phyloP scores from a whole-genome alignment of 2,113 vertebrate genomes.

The Zapornia atra region DNA sequence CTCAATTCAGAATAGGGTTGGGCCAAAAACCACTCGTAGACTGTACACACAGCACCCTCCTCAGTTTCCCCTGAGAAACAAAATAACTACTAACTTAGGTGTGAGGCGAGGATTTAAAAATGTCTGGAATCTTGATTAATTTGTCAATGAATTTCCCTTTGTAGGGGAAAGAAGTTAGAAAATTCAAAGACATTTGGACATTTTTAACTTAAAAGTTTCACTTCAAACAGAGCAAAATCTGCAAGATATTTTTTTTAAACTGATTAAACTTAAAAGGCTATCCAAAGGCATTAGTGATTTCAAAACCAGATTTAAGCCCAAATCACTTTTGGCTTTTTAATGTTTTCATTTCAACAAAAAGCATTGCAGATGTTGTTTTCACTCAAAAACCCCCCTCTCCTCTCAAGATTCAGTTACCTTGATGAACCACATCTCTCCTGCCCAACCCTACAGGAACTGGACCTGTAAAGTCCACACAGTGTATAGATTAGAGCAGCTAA shows the following conservation, averaged over 20 bases:
- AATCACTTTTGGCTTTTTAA: background rate
- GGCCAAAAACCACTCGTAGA: background rate
- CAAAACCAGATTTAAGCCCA: background rate
- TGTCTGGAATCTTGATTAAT: background rate
- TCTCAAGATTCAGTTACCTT: background rate
- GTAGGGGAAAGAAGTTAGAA: background rate
- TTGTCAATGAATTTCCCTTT: background rate
- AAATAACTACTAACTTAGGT: background rate
- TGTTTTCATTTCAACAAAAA: background rate
- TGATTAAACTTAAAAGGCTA: background rate
- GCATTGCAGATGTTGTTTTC: background rate
- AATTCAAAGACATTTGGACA: background rate
- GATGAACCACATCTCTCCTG: background rate
- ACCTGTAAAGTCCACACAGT: background rate
- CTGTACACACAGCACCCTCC: accelerated
- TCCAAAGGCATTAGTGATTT: background rate
- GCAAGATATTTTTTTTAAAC: background rate
- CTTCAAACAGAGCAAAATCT: background rate
- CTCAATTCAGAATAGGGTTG: background rate
- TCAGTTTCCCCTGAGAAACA: background rate
- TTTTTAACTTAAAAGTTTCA: background rate
- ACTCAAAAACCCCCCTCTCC: background rate
- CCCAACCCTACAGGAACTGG: background rate
- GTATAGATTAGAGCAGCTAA: background rate
- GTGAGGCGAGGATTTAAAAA: background rate